Evolutionary conservation across 2,888 invertebrate species (phyloP).

Genomic region (Mellilla xanthometata): DNA sequence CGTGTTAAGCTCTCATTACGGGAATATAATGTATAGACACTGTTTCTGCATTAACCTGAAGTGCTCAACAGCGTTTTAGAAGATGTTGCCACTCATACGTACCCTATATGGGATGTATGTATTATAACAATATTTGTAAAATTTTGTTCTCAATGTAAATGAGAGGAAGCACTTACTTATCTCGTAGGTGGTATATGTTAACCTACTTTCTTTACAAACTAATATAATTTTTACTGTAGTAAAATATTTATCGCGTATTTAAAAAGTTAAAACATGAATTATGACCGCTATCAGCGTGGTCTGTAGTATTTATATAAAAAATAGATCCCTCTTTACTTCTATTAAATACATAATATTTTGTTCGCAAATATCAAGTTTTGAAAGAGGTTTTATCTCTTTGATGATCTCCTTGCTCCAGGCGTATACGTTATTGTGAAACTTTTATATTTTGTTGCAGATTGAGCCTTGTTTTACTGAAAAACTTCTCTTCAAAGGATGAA

Average conservation of each 20-base stretch:
- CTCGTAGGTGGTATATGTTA: too few relatives aligned
- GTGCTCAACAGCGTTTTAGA: conserved; percentile 53
- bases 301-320: too few relatives aligned
- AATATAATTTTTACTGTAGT: too few relatives aligned
- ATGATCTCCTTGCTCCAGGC: conserved; percentile 70
- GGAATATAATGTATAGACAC: conserved; percentile 67
- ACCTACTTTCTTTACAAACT: too few relatives aligned
- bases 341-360: conserved; percentile 44
- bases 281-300: too few relatives aligned
- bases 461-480: conserved; percentile 77
- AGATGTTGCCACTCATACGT: conserved; percentile 31
- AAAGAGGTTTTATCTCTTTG: conserved; percentile 64
- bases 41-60: conserved; percentile 75
- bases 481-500: conserved; percentile 72
- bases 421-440: conserved; percentile 77
- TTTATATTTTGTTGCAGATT: conserved; percentile 78
- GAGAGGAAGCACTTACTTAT: too few relatives aligned
- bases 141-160: too few relatives aligned
- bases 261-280: too few relatives aligned
- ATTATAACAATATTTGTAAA: too few relatives aligned
- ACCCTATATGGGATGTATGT: conserved; percentile 28
- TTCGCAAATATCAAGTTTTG: conserved; percentile 57
- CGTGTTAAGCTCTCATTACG: conserved; percentile 69
- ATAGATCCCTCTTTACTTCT: conserved; percentile 39
- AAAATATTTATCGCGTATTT: too few relatives aligned